Base-by-base conservation (phyloP, 2,888 invertebrate species). In the Melanophora roralis region DNA sequence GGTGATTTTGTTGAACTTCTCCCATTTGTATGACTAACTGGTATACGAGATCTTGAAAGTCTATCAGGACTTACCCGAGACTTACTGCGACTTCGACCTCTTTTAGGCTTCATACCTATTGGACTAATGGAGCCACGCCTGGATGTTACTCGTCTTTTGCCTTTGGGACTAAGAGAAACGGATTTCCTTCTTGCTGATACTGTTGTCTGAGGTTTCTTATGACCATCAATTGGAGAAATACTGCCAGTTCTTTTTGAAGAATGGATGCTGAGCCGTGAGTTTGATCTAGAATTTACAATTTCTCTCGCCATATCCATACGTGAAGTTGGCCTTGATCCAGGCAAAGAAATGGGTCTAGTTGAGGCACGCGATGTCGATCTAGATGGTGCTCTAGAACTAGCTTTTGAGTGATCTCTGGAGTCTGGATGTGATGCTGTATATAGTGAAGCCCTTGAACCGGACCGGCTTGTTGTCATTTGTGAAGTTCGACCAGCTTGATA, bases 81-180 rank as follows among this genome's bases (percentile, higher is more conserved):
- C 51, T 76, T 82, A 14, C 64, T 69, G 21, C 81, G 80, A 1
- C 69, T 78, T 4, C 78, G 51, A 11, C 47, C 75, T 12, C 68
- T 64, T 27, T 49, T 77, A 2, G 51, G 19, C 67, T 81, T 80
- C 9, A 81, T 82, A 19, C 78, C 83, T 0, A 49, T 65, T 0
- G 89, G 87, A 78, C 88, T 89, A 8, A 86, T 71, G 0, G 89
- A 88, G 53, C 85, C 85, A 68, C 86, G 81, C 3, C 87, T 83
- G 0, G 65, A 72, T 1, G 40, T 7, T 3, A 40, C n/a, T 27
- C 45, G 74, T 32, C 82, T 75, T 47, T 78, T 84, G 0, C 78
- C 68, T 36, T 68, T 79, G 0, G 89, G 87, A 74, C 88, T 89
- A 7, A 84, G 79, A 0, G 89, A 89, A 19, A 86, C 82, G 5